These are phyloP conservation scores for Zhuqinia jingwanae DNA, from an alignment of 2,888 invertebrate genomes.

Conservation along the genomic window DNA sequence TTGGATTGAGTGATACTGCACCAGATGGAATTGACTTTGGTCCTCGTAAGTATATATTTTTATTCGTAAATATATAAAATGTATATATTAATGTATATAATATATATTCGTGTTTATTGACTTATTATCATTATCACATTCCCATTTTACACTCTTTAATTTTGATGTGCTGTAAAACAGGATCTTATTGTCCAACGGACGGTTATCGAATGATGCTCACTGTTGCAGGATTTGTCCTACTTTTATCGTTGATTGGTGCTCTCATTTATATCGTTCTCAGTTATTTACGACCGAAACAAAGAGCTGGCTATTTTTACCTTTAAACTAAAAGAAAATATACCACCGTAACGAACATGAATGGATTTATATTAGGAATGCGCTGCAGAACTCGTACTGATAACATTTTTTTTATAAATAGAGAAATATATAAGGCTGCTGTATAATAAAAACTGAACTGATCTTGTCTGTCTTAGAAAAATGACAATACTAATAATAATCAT, in stretches of 20 bases:
- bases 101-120: no score
- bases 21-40: conserved; percentile 64
- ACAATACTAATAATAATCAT: neutral
- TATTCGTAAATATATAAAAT: no score
- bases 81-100: no score
- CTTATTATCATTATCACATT: no score
- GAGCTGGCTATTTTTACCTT: conserved; percentile 41
- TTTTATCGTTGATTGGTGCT: conserved; percentile 50
- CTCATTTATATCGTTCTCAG: conserved; percentile 43
- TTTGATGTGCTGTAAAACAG: conserved; percentile 3
- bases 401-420: neutral
- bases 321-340: neutral
- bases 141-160: neutral
- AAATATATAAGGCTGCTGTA: neutral
- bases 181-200: conserved; percentile 54
- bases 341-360: no score
- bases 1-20: conserved; percentile 56
- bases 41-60: conserved; percentile 56
- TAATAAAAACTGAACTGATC: conserved; percentile 11
- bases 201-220: conserved; percentile 56
- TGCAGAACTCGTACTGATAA: neutral
- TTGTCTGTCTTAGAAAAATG: neutral
- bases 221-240: conserved; percentile 36
- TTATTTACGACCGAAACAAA: conserved; percentile 34
- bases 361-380: neutral